phyloP scores from a whole-genome alignment of 2,888 invertebrate species.

The Cheilosia variabilis region DNA sequence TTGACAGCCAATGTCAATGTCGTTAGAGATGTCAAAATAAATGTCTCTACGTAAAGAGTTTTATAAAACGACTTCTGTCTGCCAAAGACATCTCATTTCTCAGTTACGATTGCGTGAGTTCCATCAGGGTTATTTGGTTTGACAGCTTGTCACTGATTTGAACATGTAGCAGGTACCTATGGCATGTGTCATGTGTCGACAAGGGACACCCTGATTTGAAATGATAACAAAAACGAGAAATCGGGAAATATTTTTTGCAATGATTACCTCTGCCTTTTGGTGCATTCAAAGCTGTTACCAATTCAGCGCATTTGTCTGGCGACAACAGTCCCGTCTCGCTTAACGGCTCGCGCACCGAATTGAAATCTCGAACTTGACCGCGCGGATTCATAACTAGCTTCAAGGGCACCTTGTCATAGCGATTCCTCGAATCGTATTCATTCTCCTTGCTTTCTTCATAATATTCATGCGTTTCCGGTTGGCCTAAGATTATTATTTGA shows the following conservation, averaged over 20 bases:
- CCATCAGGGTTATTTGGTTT: too few species aligned
- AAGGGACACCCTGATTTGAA: not conserved
- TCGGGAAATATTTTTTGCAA: not conserved
- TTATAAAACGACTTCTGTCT: too few species aligned
- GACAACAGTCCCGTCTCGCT: slow-evolving; percentile 87
- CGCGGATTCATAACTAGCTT: slow-evolving; percentile 91
- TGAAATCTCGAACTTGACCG: slow-evolving; percentile 89
- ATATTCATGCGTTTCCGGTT: slow-evolving; percentile 60
- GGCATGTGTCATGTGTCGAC: too few species aligned
- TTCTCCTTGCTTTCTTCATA: slow-evolving; percentile 80
- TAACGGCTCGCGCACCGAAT: slow-evolving; percentile 87
- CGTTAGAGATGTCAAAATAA: too few species aligned
- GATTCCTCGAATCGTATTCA: slow-evolving; percentile 74
- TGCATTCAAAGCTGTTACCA: slow-evolving; percentile 91
- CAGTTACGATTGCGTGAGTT: too few species aligned
- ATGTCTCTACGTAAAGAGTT: too few species aligned
- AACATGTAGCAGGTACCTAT: too few species aligned
- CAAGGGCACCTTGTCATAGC: slow-evolving; percentile 83
- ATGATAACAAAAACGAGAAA: not conserved
- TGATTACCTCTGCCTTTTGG: slow-evolving; percentile 90
- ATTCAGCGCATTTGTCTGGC: slow-evolving; percentile 90
- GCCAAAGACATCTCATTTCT: too few species aligned
- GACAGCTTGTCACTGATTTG: too few species aligned
- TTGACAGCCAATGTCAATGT: too few species aligned
- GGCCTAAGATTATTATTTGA: slow-evolving; percentile 44